Evolutionary conservation across 2,888 invertebrate species (phyloP), one percentile per base, ranked within the genome.

Genomic region (Digitonthophagus gazella): DNA sequence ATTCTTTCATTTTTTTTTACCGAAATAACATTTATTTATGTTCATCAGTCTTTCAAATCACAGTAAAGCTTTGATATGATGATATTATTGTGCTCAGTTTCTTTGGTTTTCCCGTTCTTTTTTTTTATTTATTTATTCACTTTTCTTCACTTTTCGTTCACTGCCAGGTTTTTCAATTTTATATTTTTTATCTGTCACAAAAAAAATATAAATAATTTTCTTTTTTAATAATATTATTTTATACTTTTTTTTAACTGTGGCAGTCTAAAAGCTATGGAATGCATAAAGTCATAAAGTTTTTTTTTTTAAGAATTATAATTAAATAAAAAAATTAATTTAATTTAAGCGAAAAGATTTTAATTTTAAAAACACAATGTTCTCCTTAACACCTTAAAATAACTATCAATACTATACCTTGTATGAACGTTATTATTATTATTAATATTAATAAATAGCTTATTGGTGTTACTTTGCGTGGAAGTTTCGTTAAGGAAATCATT

Each of bases 21-120:
- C 81, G 82, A 82, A 83, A 83, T 82, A 82, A 83, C 82, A 80
- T 80, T 82, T 82, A 83, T 82, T 81, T 85, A 44, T 44, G 28
- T 44, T 44, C 28, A 44, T 44, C 85, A 85, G 85, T 85, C 85
- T 85, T 85, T 80, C 82, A 81, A 84, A 85, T 85, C 85, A 84
- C 84, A 85, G 84, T 84, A 82, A 84, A 84, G 84, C 84, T 84
- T 84, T 84, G 85, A 85, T 85, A 85, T 84, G 84, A 83, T 82
- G 81, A 83, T 82, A 83, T 83, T 83, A 83, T 83, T 83, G 83
- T 83, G 83, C 83, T 83, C 80, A 78, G 83, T 82, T 80, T 73
- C 73, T 74, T 73, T 72, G 71, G 67, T 71, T 68, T 69, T 68
- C 56, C 63, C 65, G 57, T 20, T 63, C 55, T 64, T 66, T 61